These are phyloP conservation scores for Macrostomum cliftonense DNA, from an alignment of 2,888 invertebrate genomes.

Conservation along the genomic window DNA sequence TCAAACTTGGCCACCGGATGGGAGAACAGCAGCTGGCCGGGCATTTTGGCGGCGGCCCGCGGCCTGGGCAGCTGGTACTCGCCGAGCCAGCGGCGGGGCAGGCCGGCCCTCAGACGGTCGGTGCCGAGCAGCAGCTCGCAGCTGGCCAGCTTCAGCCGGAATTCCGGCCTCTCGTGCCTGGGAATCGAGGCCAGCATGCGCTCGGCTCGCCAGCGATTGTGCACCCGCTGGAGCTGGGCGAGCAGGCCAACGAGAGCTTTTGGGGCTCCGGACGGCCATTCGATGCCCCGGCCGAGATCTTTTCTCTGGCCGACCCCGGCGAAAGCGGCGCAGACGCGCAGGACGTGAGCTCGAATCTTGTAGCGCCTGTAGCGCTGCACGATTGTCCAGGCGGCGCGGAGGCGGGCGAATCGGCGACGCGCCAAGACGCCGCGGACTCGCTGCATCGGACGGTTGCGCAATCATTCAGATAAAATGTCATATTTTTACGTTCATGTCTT, in stretches of 20 bases:
- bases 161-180: conserved; percentile 64
- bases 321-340: conserved; percentile 12
- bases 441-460: conserved; percentile 1
- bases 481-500: too few relatives aligned
- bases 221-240: conserved; percentile 25
- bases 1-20: too few relatives aligned
- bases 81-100: conserved; percentile 43
- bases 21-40: too few relatives aligned
- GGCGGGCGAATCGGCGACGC: too few relatives aligned
- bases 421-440: conserved; percentile 1
- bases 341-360: background rate
- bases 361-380: background rate
- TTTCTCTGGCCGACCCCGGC: conserved; percentile 47
- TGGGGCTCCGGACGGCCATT: conserved; percentile 60
- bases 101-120: conserved; percentile 2
- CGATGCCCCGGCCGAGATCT: conserved; percentile 58
- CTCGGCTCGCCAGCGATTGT: conserved; percentile 58
- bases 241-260: conserved; percentile 49
- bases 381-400: too few relatives aligned
- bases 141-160: conserved; percentile 56
- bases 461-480: too few relatives aligned
- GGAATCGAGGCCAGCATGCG: conserved; percentile 65
- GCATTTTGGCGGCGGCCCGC: conserved; percentile 61
- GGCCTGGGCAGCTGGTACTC: conserved; percentile 90
- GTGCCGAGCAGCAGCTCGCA: conserved; percentile 44